Conservation (phyloP, 2,888 invertebrate species). For the Apodemia zela region DNA sequence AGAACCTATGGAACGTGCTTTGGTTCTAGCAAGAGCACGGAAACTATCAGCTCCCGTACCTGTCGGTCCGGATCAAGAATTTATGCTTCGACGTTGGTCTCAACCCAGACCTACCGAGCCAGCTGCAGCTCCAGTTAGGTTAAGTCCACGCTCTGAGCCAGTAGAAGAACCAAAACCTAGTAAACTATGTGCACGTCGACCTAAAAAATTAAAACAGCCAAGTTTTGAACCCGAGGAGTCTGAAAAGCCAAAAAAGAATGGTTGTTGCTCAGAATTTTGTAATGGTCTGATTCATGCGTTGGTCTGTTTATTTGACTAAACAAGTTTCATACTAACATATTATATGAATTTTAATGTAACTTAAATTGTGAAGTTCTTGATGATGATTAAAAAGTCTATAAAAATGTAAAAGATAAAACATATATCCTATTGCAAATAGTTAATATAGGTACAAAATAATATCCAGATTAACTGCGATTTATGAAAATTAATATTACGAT, state of each 20-base stretch:
- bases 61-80: conserved; percentile 69
- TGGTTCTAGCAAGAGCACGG: conserved; percentile 65
- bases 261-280: conserved; percentile 74
- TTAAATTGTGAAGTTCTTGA: not conserved
- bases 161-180: conserved; percentile 56
- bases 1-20: conserved; percentile 68
- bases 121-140: conserved; percentile 64
- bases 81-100: conserved; percentile 65
- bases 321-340: conserved; percentile 18
- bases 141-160: conserved; percentile 65
- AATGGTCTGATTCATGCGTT: conserved; percentile 73
- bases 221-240: conserved; percentile 64
- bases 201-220: conserved; percentile 62
- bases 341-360: conserved; percentile 2
- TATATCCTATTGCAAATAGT: not conserved
- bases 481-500: too few species aligned
- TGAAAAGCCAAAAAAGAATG: conserved; percentile 46
- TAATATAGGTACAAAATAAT: too few species aligned
- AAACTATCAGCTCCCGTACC: conserved; percentile 66
- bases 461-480: too few species aligned
- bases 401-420: not conserved
- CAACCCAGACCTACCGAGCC: conserved; percentile 61
- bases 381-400: not conserved
- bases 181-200: conserved; percentile 56
- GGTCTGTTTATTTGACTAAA: conserved; percentile 78